Evolutionary conservation across 2,888 invertebrate genomes (phyloP).

Genomic region (Cheilosia vulpina): DNA sequence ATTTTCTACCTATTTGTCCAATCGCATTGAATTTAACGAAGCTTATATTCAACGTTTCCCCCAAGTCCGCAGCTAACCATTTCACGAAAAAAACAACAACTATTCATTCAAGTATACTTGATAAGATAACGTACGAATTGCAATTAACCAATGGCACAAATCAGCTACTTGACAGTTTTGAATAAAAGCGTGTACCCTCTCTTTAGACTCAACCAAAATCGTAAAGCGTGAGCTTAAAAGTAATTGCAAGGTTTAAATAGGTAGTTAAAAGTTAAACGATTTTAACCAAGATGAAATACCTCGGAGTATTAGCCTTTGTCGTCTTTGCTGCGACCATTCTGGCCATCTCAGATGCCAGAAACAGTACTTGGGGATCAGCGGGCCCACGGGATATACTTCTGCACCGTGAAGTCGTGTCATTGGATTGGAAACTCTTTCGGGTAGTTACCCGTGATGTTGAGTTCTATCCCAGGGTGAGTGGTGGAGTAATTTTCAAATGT

Average conservation of each 20-base stretch:
- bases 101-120: constrained; percentile 13
- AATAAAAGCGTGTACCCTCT: constrained; percentile 42
- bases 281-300: constrained; percentile 45
- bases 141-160: constrained; percentile 5
- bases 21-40: no score
- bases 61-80: background rate
- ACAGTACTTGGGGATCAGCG: constrained; percentile 40
- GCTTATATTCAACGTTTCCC: background rate
- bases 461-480: constrained; percentile 52
- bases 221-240: background rate
- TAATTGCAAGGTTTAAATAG: background rate
- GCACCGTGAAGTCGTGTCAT: constrained; percentile 54
- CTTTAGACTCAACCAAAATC: constrained; percentile 3
- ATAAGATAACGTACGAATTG: constrained; percentile 38
- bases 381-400: constrained; percentile 54
- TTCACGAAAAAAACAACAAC: constrained; percentile 1
- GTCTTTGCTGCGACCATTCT: constrained; percentile 46
- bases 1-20: no score
- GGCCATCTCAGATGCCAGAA: constrained; percentile 40
- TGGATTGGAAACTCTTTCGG: constrained; percentile 62
- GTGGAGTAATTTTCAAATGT: background rate
- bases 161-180: background rate
- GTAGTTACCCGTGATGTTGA: constrained; percentile 62
- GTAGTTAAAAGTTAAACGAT: background rate
- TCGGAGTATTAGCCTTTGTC: constrained; percentile 50